Percentiles rank a stretch among this genome's conserved stretches.
Evolutionary conservation across 2,888 invertebrate genomes (phyloP).

Genomic region (Quadriops clusia): DNA sequence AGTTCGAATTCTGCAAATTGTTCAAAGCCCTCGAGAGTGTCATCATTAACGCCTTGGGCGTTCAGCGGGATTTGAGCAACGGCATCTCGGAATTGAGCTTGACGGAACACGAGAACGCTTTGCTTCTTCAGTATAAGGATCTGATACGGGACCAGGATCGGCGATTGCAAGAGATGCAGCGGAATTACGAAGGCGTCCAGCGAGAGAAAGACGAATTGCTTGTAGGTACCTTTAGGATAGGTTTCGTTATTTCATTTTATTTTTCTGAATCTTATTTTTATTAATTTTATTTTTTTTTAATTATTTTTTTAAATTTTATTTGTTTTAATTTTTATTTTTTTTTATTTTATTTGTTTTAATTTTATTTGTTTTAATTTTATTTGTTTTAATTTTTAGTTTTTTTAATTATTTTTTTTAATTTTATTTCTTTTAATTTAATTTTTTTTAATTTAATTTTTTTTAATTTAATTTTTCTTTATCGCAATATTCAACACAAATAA

Average conservation of each 20-base stretch:
- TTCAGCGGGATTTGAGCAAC: constrained; percentile 38
- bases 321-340: too few species aligned
- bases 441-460: neutral
- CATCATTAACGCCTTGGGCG: constrained; percentile 41
- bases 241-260: neutral
- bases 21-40: constrained; percentile 66
- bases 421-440: too few species aligned
- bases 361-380: too few species aligned
- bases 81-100: constrained; percentile 40
- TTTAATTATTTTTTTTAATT: too few species aligned
- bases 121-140: constrained; percentile 71
- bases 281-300: too few species aligned
- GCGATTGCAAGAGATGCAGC: constrained; percentile 45
- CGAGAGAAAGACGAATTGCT: constrained; percentile 32
- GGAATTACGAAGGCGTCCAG: constrained; percentile 23
- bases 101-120: constrained; percentile 39
- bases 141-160: constrained; percentile 84
- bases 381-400: too few species aligned
- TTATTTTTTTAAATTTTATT: too few species aligned
- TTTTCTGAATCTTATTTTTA: neutral
- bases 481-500: too few species aligned
- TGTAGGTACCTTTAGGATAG: constrained; percentile 30
- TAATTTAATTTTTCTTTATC: constrained; percentile 1
- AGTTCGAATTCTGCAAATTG: constrained; percentile 89
- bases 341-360: too few species aligned